These are phyloP conservation scores for Pogonocichla stellata DNA, from an alignment of 2,113 vertebrate genomes.

Conservation along the genomic window DNA sequence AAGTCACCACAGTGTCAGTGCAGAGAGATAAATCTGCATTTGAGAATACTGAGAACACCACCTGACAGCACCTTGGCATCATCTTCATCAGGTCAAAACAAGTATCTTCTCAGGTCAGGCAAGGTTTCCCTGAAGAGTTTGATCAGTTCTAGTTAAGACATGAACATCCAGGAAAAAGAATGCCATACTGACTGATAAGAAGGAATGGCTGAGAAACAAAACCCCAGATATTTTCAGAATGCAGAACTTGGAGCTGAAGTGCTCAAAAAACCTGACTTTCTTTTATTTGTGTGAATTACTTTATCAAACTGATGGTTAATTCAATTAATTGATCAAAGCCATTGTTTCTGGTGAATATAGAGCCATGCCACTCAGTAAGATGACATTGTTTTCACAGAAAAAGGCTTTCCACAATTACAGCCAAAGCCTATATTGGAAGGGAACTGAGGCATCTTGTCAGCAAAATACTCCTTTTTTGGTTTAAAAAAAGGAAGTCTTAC, in stretches of 20 bases:
- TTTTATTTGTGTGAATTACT: not conserved
- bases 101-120: not conserved
- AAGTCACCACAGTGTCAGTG: not conserved
- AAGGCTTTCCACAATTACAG: not conserved
- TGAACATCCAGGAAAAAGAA: not conserved
- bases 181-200: not conserved
- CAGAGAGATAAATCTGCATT: not conserved
- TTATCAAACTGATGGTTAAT: not conserved
- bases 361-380: not conserved
- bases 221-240: not conserved
- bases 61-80: not conserved
- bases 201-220: not conserved
- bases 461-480: not conserved
- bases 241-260: not conserved
- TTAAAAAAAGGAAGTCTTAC: not conserved
- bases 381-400: not conserved
- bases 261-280: not conserved
- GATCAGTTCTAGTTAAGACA: not conserved
- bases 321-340: not conserved
- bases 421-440: not conserved
- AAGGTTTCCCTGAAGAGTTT: not conserved
- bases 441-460: constrained; percentile 8
- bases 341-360: not conserved
- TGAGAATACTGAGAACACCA: not conserved
- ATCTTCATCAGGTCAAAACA: not conserved